Conservation (phyloP, 2,888 invertebrate genomes). For the Melipona beecheii region DNA sequence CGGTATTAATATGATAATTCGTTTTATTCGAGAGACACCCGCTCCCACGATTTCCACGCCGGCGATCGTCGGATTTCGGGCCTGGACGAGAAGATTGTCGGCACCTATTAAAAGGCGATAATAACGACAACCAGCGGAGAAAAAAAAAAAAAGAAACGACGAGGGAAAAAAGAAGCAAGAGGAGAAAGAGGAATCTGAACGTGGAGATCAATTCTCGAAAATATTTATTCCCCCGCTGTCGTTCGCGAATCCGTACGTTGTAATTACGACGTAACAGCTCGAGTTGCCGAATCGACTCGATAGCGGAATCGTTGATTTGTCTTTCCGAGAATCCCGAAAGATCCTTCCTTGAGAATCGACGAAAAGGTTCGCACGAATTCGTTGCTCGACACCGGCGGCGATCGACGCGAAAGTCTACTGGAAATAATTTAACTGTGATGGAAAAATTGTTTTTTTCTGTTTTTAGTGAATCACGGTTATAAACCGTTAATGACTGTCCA, state of each 20-base stretch:
- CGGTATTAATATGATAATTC: slow-evolving; percentile 72
- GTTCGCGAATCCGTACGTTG: slow-evolving; percentile 64
- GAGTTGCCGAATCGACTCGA: slow-evolving; percentile 50
- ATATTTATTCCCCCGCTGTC: slow-evolving; percentile 62
- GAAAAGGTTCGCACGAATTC: slow-evolving; percentile 49
- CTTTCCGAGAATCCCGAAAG: slow-evolving; percentile 66
- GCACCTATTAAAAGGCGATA: slow-evolving; percentile 49
- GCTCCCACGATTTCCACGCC: slow-evolving; percentile 62
- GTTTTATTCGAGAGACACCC: slow-evolving; percentile 54
- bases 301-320: slow-evolving; percentile 69
- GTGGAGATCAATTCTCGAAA: slow-evolving; percentile 59
- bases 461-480: not conserved
- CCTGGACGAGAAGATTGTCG: slow-evolving; percentile 43
- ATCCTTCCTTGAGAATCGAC: slow-evolving; percentile 62
- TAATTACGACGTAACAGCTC: slow-evolving; percentile 72
- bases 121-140: slow-evolving; percentile 13
- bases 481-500: not conserved
- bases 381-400: slow-evolving; percentile 30
- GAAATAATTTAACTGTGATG: not conserved
- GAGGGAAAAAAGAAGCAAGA: no score
- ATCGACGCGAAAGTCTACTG: not conserved
- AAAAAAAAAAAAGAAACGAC: not conserved
- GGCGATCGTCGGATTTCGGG: slow-evolving; percentile 53
- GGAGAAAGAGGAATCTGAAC: slow-evolving; percentile 21
- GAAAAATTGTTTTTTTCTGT: not conserved